A percentile compares a stretch with the other conserved stretches of the same genome.
Evolutionary conservation across 1,140 invertebrate species (phyloP).

Genomic region (Apolygus lucorum): DNA sequence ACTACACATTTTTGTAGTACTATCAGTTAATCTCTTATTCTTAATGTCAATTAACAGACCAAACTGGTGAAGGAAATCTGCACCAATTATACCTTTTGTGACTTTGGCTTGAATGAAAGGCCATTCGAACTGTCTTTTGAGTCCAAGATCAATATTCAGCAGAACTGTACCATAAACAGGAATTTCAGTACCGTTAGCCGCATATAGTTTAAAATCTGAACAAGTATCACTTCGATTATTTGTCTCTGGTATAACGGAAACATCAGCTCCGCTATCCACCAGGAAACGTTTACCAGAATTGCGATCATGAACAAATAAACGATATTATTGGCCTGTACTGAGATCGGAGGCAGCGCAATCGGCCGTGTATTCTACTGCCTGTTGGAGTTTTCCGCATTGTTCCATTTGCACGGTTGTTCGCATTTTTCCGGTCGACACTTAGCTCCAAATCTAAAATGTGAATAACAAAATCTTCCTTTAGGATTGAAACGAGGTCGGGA

Average conservation of each 20-base stretch:
- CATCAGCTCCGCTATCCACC: background rate
- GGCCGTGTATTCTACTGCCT: too few species aligned
- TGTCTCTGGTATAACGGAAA: background rate
- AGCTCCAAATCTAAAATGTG: too few species aligned
- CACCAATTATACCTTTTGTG: background rate
- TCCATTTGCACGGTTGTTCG: too few species aligned
- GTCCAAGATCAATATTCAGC: constrained; percentile 34
- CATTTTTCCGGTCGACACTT: too few species aligned
- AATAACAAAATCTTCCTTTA: too few species aligned
- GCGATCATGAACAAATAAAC: background rate
- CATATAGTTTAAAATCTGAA: constrained; percentile 22
- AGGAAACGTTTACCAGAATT: background rate
- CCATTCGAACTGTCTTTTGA: background rate
- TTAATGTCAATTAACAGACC: background rate
- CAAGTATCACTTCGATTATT: background rate
- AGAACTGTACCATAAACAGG: constrained; percentile 36
- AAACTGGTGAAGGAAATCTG: background rate
- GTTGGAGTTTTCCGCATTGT: too few species aligned
- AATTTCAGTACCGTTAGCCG: constrained; percentile 34
- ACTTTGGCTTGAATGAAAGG: background rate
- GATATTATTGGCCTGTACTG: background rate
- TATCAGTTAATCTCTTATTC: background rate
- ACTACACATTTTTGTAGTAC: background rate
- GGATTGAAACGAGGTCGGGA: too few species aligned
- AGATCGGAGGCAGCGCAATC: background rate